Evolutionary conservation across 2,888 invertebrate species (phyloP), one percentile per base, ranked within the genome.

Genomic region (Dendrolimus pini): DNA sequence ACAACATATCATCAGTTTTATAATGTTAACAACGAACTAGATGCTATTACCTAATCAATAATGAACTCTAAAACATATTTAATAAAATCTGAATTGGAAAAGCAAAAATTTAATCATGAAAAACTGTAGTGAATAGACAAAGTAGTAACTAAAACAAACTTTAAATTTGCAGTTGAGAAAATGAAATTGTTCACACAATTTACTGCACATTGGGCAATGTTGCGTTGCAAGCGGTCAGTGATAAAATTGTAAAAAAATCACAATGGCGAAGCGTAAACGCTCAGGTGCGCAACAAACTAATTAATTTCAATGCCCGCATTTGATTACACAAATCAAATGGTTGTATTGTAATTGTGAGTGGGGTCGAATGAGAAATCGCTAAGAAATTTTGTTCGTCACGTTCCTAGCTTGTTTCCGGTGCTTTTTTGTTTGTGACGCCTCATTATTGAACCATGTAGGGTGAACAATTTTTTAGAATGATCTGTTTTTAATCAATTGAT

Each of bases 251-350:
- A 47, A 47, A 47, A 9, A 47, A 12, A 47, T 12, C 59, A 78
- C 76, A 81, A 78, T 78, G 74, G 72, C 72, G 71, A 77, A 78
- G 75, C 76, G 76, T 79, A 78, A 80, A 78, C 66, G 87, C 89
- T 90, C 90, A 90, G 90, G 90, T 89, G 90, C 87, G 82, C 85
- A 88, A 85, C 89, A 67, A 89, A 89, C 86, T 89, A 89, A 89
- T 90, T 90, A 90, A 88, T 88, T 88, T 71, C 77, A 85, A 87
- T 83, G 86, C 88, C 88, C 89, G 85, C 89, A 89, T 90, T 89
- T 90, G 89, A 89, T 89, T 90, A 89, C 85, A 85, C 89, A 87
- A 89, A 90, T 89, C 90, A 89, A 89, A 89, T 83, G 83, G 83
- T 84, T 73, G 65, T 76, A 74, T 81, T 81, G 80, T 84, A 74